Conservation (phyloP, 1,140 invertebrate species). For the Drosophila persimilis region DNA sequence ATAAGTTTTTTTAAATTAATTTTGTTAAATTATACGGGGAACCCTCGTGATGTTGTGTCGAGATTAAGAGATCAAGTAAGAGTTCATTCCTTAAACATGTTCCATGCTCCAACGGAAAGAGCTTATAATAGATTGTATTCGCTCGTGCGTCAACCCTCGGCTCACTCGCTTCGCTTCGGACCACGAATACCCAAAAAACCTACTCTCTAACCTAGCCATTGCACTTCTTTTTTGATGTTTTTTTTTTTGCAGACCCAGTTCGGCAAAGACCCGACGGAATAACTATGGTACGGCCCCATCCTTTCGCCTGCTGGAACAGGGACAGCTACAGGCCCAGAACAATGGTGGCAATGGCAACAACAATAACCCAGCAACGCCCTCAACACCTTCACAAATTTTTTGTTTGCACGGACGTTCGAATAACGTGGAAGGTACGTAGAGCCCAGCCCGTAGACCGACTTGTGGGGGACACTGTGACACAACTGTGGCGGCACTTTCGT, state of each 20-base stretch:
- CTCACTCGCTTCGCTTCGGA: too few species aligned
- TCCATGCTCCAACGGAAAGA: too few species aligned
- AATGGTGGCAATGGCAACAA: slow-evolving; percentile 57
- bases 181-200: too few species aligned
- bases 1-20: background rate
- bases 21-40: too few species aligned
- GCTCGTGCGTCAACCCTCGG: too few species aligned
- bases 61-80: too few species aligned
- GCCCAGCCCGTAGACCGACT: background rate
- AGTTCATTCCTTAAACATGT: too few species aligned
- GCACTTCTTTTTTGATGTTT: background rate
- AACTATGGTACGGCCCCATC: slow-evolving; percentile 66
- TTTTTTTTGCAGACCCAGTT: slow-evolving; percentile 13
- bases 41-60: too few species aligned
- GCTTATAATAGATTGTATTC: too few species aligned
- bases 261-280: slow-evolving; percentile 40
- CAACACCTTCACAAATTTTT: slow-evolving; percentile 70
- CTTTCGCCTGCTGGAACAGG: slow-evolving; percentile 32
- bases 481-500: slow-evolving; percentile 62
- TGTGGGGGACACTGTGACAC: slow-evolving; percentile 37
- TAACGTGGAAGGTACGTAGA: slow-evolving; percentile 58
- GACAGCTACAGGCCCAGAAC: slow-evolving; percentile 3
- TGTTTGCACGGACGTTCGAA: slow-evolving; percentile 74
- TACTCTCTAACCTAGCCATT: too few species aligned
- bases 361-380: slow-evolving; percentile 54